These are phyloP conservation scores for Maccullochella peelii DNA, from an alignment of 2,113 vertebrate genomes.

Conservation along the genomic window DNA sequence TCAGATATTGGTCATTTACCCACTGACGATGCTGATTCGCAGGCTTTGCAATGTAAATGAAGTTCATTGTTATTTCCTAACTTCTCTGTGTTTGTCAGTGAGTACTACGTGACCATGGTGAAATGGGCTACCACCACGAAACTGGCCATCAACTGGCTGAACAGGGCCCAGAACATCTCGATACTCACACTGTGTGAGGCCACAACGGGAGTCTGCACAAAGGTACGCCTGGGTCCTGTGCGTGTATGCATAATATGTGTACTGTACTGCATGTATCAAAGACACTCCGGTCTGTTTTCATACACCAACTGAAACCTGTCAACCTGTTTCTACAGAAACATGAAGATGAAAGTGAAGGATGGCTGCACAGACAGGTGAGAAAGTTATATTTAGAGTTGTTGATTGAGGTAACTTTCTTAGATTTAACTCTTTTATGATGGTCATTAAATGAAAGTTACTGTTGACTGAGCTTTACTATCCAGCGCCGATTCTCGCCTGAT, in stretches of 20 bases:
- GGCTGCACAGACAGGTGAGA: constrained; percentile 96
- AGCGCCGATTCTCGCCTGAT: background rate
- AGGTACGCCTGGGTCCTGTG: constrained; percentile 81
- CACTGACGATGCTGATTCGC: background rate
- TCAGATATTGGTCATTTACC: background rate
- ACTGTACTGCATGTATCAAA: background rate
- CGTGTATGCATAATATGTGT: no score
- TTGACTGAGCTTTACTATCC: background rate
- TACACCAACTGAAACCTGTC: constrained; percentile 5
- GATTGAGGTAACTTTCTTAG: background rate
- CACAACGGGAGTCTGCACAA: constrained; percentile 95
- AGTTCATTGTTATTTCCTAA: background rate
- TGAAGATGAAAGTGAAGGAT: constrained; percentile 94
- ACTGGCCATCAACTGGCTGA: constrained; percentile 97
- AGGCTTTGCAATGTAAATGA: rapidly evolving
- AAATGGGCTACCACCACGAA: constrained; percentile 98
- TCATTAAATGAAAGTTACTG: constrained; percentile 19
- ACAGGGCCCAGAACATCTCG: constrained; percentile 96
- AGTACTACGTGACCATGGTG: constrained; percentile 98
- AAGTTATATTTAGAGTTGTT: background rate
- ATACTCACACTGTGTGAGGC: constrained; percentile 95
- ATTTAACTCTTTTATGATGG: background rate
- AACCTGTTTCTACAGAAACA: constrained; percentile 89
- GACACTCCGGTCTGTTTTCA: background rate
- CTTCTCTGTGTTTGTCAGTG: constrained; percentile 81